phyloP scores from a whole-genome alignment of 2,113 vertebrate species.

The Nicator chloris region DNA sequence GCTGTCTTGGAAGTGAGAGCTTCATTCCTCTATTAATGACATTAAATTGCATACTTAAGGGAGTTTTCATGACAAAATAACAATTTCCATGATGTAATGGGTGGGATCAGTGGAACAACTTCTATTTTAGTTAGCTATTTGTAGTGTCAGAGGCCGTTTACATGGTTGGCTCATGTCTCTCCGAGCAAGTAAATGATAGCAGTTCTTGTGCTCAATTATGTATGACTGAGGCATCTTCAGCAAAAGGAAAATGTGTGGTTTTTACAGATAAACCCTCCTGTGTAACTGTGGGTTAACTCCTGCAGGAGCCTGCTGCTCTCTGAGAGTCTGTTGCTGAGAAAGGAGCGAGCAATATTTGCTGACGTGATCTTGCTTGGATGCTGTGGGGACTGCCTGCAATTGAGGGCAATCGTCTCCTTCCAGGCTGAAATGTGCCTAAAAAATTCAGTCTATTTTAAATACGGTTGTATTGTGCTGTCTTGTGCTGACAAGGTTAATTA shows the following conservation, averaged over 20 bases:
- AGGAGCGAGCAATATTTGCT: not conserved
- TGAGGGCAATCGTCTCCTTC: not conserved
- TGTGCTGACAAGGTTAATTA: not conserved
- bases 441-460: not conserved
- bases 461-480: not conserved
- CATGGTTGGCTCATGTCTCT: not conserved
- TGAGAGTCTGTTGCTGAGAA: not conserved
- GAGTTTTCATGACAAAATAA: not conserved
- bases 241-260: not conserved
- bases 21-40: not conserved
- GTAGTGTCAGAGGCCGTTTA: not conserved
- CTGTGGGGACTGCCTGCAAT: not conserved
- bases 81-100: not conserved
- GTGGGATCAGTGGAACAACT: not conserved
- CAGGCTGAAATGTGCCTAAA: not conserved
- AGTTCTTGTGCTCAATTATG: not conserved
- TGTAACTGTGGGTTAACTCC: not conserved
- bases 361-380: not conserved
- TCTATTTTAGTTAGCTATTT: not conserved
- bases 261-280: not conserved
- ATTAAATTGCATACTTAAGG: not conserved
- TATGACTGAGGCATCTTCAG: not conserved
- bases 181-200: not conserved
- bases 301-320: not conserved
- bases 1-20: constrained; percentile 9